Evolutionary conservation across 2,888 invertebrate genomes (phyloP), one percentile per base, ranked within the genome.

Genomic region (Trypoxylon attenuatum): DNA sequence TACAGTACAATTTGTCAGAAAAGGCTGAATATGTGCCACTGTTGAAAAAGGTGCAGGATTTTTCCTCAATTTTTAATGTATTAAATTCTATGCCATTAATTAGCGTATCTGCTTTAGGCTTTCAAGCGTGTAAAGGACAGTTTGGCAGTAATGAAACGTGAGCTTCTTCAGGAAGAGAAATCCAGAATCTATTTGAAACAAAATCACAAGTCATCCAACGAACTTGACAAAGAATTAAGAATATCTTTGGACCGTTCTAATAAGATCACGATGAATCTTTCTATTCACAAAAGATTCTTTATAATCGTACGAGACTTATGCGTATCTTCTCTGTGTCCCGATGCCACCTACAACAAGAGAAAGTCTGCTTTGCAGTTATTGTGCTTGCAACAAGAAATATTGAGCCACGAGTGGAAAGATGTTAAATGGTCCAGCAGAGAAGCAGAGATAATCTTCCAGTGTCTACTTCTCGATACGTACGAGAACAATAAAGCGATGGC

Each of bases 401-500:
- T 85, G 19, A 43, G 49, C 5, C 23, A 63, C 23, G 73, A 76
- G 38, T 72, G 71, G 15, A 58, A 60, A 33, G 33, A 38, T 38
- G 33, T 65, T 4, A 39, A 52, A n/a, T 81, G 80, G 79, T 65
- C 46, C 19, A 8, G 45, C 1, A 18, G 57, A 2, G 58, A 89
- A 56, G 87, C 89, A 1, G 88, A 88, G 4, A 86, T 85, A 25
- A 76, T 92, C n/a, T 84, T 91, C 27, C 76, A 87, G 0, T 89
- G 89, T 53, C 82, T 94, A n/a, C 21, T 84, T n/a, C 88, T 89
- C 21, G 96, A 96, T 81, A 91, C 92, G 6, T 96, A 94, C 77
- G 96, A 96, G 82, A 88, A 88, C 5, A 96, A 95, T 82, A 95
- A 96, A 82, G 88, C 88, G 0, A 83, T 92, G 54, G 91, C 93